Evolutionary conservation across 2,797 vertebrate species (phyloP).

Genomic region (Adelosebastes latens): DNA sequence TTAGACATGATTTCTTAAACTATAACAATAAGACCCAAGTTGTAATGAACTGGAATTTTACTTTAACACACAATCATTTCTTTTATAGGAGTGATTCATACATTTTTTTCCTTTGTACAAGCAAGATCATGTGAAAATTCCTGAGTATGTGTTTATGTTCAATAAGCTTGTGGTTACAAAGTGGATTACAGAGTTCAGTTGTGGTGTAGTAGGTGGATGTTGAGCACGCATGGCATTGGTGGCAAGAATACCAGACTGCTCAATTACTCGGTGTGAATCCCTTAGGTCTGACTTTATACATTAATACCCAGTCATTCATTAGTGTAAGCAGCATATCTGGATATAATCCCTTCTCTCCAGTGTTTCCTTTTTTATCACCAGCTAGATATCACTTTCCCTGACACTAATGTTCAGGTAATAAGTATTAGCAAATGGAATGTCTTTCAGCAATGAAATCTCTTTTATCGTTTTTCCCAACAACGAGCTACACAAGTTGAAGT

Average conservation of each 20-base stretch:
- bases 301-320: constrained; percentile 61
- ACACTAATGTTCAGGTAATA: constrained; percentile 54
- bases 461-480: constrained; percentile 19
- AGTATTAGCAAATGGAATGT: constrained; percentile 40
- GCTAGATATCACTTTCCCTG: constrained; percentile 33
- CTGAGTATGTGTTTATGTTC: not conserved
- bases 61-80: not conserved
- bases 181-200: not conserved
- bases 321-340: constrained; percentile 55
- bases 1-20: not conserved
- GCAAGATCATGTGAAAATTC: not conserved
- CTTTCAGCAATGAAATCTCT: constrained; percentile 34
- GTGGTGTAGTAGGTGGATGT: not conserved
- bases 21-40: not conserved
- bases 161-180: not conserved
- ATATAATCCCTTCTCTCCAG: constrained; percentile 54
- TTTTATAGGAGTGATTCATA: not conserved
- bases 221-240: constrained; percentile 19
- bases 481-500: not conserved
- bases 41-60: not conserved
- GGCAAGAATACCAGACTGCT: constrained; percentile 20
- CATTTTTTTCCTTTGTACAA: not conserved
- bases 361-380: constrained; percentile 38
- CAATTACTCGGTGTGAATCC: constrained; percentile 45
- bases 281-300: constrained; percentile 49